Evolutionary conservation across 2,888 invertebrate genomes (phyloP), one percentile per base, ranked within the genome.

Genomic region (Elgonia sp.): DNA sequence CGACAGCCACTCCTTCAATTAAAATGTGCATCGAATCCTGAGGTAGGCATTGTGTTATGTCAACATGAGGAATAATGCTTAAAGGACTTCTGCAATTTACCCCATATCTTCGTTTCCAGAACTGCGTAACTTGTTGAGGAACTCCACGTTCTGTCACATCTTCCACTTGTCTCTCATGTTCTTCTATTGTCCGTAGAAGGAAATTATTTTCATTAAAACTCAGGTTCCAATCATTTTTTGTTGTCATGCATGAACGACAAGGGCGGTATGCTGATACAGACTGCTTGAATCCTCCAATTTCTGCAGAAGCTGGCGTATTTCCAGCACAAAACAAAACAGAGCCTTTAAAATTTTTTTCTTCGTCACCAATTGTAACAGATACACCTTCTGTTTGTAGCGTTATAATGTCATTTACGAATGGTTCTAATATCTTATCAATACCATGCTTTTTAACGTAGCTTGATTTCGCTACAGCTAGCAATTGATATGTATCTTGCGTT

Each of bases 1-100:
- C 60, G 29, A 4, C 21, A 5, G 18, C 57, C n/a, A 80, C 57
- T 46, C 80, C 80, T n/a, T 80, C 80, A 1, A 69, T 21, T 60
- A 80, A 69, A 21, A 69, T 50, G 18, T 80, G 69, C 80, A 80
- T 80, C 0, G 39, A 29, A 69, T 80, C 80, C 21, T 60, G 80
- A 7, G 73, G 73, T 60, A 73, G 37, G 16, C 60, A 73, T 14
- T 40, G 18, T 40, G 73, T 73, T 12, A 60, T 37, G n/a, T 81
- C 81, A 39, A 81, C 50, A 72, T 37, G 16, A 18, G 46, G 18
- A 8, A 79, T 42, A 14, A 55, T 21, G 0, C 1, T 4, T 42
- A 81, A 53, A 3, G 63, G 18, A 29, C 70, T 50, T 8, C 14
- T 18, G 6, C 60, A 57, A 62, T 81, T 81, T 6, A 81, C 81